Percentiles rank a stretch among this genome's conserved stretches.
Evolutionary conservation across 2,888 invertebrate species (phyloP).

Genomic region (Polylopha cassiicola): DNA sequence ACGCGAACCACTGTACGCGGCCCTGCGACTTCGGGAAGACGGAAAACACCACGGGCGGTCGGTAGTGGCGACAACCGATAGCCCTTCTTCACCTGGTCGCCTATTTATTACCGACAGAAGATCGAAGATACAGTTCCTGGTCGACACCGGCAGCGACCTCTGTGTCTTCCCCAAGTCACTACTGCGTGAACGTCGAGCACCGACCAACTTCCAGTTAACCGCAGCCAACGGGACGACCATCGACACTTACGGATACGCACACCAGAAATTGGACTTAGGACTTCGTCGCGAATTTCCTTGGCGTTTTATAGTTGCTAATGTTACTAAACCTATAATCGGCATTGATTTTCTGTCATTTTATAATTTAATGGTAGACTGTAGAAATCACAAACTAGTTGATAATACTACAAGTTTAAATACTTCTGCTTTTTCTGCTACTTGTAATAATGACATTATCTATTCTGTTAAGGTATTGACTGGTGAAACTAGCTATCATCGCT

Average conservation of each 20-base stretch:
- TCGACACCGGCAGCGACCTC: too few relatives aligned
- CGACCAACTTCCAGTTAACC: slow-evolving; percentile 16
- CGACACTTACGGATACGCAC: slow-evolving; percentile 26
- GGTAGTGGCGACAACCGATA: slow-evolving; percentile 31
- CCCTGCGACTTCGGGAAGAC: neutral
- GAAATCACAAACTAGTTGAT: too few relatives aligned
- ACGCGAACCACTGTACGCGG: neutral
- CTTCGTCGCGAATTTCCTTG: slow-evolving; percentile 28
- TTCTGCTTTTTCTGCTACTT: neutral
- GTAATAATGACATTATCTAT: neutral
- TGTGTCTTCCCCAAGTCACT: slow-evolving; percentile 20
- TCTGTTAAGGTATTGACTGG: neutral
- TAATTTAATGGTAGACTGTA: too few relatives aligned
- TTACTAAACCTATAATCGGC: slow-evolving; percentile 32
- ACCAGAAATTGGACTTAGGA: slow-evolving; percentile 28
- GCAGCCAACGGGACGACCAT: slow-evolving; percentile 31
- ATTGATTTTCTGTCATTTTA: too few relatives aligned
- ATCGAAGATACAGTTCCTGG: slow-evolving; percentile 25
- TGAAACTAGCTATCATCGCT: neutral
- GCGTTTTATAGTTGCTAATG: slow-evolving; percentile 32
- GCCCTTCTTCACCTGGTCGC: slow-evolving; percentile 25
- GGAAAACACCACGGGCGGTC: slow-evolving; percentile 24
- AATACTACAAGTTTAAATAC: neutral
- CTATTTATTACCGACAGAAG: slow-evolving; percentile 28
- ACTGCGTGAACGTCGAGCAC: slow-evolving; percentile 17